Conservation (phyloP, 2,888 invertebrate genomes). For the Agrochola macilenta region DNA sequence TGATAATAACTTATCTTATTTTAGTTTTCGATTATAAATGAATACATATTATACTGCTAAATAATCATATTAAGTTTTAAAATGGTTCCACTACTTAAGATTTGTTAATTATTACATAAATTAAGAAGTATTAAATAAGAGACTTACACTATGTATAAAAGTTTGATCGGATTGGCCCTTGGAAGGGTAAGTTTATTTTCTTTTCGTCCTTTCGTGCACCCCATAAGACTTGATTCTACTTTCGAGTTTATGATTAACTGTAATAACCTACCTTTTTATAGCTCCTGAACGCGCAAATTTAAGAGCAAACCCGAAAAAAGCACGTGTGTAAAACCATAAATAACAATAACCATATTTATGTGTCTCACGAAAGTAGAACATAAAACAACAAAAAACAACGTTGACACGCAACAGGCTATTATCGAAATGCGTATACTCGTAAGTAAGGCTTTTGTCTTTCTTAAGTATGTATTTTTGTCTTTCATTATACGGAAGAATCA, state of each 20-base stretch:
- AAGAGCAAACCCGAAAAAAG: neutral
- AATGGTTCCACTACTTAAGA: too few relatives aligned
- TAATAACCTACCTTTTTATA: neutral
- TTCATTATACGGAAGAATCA: neutral
- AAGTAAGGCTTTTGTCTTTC: neutral
- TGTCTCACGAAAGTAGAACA: neutral
- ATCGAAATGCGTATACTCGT: neutral
- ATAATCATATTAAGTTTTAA: too few relatives aligned
- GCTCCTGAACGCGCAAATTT: neutral
- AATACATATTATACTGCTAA: too few relatives aligned
- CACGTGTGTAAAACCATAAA: slow-evolving; percentile 6
- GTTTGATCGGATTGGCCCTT: neutral
- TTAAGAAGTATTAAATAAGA: too few relatives aligned
- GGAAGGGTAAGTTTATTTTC: neutral
- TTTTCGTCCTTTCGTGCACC: neutral
- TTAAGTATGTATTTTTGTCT: too few relatives aligned
- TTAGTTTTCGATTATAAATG: too few relatives aligned
- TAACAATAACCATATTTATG: neutral
- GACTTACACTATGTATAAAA: too few relatives aligned
- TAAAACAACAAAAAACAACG: neutral
- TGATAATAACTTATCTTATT: too few relatives aligned
- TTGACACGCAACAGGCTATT: slow-evolving; percentile 22
- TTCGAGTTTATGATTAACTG: neutral
- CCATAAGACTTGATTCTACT: neutral
- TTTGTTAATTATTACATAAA: too few relatives aligned